Conservation (phyloP, 2,888 invertebrate species). For the Drosophila longiperda region DNA sequence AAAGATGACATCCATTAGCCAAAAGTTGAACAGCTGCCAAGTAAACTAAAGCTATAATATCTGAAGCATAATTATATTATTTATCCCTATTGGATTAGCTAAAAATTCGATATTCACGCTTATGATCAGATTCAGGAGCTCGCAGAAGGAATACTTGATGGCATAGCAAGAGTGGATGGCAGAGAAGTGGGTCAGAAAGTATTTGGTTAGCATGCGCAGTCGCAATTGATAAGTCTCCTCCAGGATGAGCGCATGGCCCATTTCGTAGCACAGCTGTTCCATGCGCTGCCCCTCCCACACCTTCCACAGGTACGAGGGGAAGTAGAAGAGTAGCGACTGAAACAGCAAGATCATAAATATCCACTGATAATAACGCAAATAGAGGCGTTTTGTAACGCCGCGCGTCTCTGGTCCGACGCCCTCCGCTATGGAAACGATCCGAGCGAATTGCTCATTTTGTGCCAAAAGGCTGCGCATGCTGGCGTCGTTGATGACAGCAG, state of each 20-base stretch:
- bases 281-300: slow-evolving; percentile 85
- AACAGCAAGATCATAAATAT: slow-evolving; percentile 81
- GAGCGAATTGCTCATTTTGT: slow-evolving; percentile 58
- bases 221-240: slow-evolving; percentile 60
- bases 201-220: slow-evolving; percentile 64
- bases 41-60: background rate
- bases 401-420: slow-evolving; percentile 70
- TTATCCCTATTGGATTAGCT: background rate
- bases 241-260: slow-evolving; percentile 67
- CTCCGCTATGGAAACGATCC: slow-evolving; percentile 67
- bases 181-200: slow-evolving; percentile 67
- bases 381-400: slow-evolving; percentile 61
- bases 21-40: slow-evolving; percentile 72
- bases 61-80: background rate
- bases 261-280: slow-evolving; percentile 75
- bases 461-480: slow-evolving; percentile 39
- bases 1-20: slow-evolving; percentile 78
- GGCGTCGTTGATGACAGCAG: slow-evolving; percentile 33
- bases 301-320: slow-evolving; percentile 82
- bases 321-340: slow-evolving; percentile 79
- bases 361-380: slow-evolving; percentile 83
- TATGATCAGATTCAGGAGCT: slow-evolving; percentile 90
- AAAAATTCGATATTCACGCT: slow-evolving; percentile 86
- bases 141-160: slow-evolving; percentile 89
- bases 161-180: slow-evolving; percentile 86